Percentiles rank a stretch among this genome's conserved stretches.
Evolutionary conservation across 2,113 vertebrate genomes (phyloP).

Genomic region (Ailuropoda melanoleuca): DNA sequence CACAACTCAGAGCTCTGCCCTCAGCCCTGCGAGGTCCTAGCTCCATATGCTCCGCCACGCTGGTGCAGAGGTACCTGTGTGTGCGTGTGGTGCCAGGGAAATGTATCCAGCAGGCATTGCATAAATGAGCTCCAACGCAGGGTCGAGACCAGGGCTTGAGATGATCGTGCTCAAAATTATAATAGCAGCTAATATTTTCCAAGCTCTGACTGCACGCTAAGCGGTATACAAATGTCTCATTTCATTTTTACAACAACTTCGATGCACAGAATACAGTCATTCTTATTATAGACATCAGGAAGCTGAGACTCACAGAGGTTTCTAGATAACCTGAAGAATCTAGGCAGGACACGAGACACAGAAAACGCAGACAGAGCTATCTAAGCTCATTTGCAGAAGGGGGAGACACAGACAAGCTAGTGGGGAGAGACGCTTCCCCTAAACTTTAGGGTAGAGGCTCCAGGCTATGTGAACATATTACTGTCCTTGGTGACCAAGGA

Average conservation of each 20-base stretch:
- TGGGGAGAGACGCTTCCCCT: background rate
- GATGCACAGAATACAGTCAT: background rate
- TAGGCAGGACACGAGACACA: background rate
- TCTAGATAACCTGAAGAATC: background rate
- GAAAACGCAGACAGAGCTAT: background rate
- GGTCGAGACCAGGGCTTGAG: background rate
- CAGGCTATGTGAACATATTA: too few species aligned
- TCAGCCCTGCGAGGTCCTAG: background rate
- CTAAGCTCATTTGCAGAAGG: background rate
- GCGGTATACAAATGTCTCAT: background rate
- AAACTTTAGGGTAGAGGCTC: background rate
- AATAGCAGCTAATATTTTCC: background rate
- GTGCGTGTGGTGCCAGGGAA: fast-evolving
- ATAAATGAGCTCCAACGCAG: background rate
- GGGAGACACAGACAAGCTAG: background rate
- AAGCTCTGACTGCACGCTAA: background rate
- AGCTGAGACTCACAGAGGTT: background rate
- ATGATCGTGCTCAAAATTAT: background rate
- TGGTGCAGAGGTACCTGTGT: too few species aligned
- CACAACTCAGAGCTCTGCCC: fast-evolving
- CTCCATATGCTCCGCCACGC: fast-evolving
- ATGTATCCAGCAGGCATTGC: background rate
- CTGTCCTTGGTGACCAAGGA: background rate
- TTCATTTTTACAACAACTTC: background rate
- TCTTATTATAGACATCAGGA: background rate